A percentile compares a stretch with the other conserved stretches of the same genome.
phyloP scores from a whole-genome alignment of 2,797 vertebrate genomes.

The Poecilia wingei region DNA sequence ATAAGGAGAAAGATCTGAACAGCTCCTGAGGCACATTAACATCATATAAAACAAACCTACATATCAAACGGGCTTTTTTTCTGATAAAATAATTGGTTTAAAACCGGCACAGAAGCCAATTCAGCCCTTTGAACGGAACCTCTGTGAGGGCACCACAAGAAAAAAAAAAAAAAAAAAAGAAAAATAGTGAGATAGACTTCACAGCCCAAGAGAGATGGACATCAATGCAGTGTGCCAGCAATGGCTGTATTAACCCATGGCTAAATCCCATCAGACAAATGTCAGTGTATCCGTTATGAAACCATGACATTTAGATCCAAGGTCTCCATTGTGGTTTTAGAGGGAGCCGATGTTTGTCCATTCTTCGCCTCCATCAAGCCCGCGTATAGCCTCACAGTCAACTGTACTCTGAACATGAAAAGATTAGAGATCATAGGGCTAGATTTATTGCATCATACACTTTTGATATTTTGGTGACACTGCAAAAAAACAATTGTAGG shows the following conservation, averaged over 20 bases:
- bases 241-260: constrained; percentile 83
- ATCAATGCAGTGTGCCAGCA: constrained; percentile 78
- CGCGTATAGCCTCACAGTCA: constrained; percentile 52
- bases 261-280: constrained; percentile 88
- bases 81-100: constrained; percentile 80
- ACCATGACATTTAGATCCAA: constrained; percentile 87
- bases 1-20: constrained; percentile 68
- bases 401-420: constrained; percentile 61
- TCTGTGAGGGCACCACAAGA: constrained; percentile 68
- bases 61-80: constrained; percentile 70
- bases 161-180: constrained; percentile 52
- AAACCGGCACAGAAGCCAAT: constrained; percentile 76
- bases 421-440: constrained; percentile 67
- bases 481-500: background rate
- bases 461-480: background rate
- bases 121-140: constrained; percentile 75
- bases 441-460: constrained; percentile 55
- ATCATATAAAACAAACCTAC: constrained; percentile 75
- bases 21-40: constrained; percentile 77
- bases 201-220: constrained; percentile 79
- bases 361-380: constrained; percentile 77
- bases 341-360: constrained; percentile 79
- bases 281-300: constrained; percentile 86
- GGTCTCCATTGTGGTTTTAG: constrained; percentile 83
- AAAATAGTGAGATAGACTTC: constrained; percentile 75